Conservation (phyloP, 2,797 vertebrate genomes). For the Phataginus tetradactyla region DNA sequence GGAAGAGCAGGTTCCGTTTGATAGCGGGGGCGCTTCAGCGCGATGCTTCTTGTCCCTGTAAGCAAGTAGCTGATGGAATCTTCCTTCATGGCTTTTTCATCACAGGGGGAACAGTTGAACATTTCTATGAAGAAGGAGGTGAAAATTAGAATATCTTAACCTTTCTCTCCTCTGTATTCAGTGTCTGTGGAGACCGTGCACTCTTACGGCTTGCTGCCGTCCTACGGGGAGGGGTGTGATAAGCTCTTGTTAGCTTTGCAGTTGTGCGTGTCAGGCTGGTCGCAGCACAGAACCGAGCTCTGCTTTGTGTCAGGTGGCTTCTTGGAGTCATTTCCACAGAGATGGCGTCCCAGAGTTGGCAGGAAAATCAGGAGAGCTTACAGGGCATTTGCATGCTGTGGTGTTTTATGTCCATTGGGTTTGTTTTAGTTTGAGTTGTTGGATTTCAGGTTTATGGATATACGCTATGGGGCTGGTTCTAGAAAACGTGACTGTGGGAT, state of each 20-base stretch:
- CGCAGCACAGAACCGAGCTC: too few relatives aligned
- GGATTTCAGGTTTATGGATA: fast-evolving
- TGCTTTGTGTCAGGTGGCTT: fast-evolving
- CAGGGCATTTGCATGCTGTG: fast-evolving
- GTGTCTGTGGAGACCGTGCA: fast-evolving
- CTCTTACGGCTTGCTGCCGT: fast-evolving
- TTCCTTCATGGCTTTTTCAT: background rate
- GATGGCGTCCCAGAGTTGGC: fast-evolving
- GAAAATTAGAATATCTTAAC: fast-evolving
- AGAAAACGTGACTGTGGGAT: fast-evolving
- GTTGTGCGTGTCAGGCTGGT: background rate
- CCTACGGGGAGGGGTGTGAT: fast-evolving
- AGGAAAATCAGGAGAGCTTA: fast-evolving
- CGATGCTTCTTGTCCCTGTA: fast-evolving
- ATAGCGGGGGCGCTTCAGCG: fast-evolving
- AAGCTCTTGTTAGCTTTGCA: background rate
- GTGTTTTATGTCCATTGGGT: background rate
- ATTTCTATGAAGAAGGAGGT: background rate
- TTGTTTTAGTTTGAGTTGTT: background rate
- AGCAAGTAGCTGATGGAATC: background rate
- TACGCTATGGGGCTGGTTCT: background rate
- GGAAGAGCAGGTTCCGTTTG: background rate
- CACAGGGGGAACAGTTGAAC: fast-evolving
- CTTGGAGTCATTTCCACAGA: fast-evolving
- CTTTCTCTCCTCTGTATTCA: fast-evolving